Evolutionary conservation across 2,113 vertebrate species (phyloP), one percentile per base, ranked within the genome.

Genomic region (Anoplopoma fimbria): DNA sequence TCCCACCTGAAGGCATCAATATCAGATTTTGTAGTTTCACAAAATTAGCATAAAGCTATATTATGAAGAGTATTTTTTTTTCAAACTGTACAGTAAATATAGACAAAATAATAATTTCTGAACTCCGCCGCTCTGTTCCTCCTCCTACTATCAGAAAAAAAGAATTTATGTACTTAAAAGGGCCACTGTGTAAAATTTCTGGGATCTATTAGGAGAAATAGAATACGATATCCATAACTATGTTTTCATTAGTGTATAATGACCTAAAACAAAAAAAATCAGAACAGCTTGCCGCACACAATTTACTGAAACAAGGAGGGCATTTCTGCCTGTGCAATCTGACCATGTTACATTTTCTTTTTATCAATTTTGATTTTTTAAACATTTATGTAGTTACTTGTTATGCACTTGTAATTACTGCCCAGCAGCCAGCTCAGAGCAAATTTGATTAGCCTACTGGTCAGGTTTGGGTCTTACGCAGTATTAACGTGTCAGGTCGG

Each of bases 271-370:
- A n/a, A n/a, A n/a, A n/a, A n/a, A n/a, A n/a, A n/a, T n/a, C n/a
- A n/a, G n/a, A n/a, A 27, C 27, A 29, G 7, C 42, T 10, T 0
- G 3, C 4, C 4, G 6, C 23, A 61, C 6, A 62, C 55, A 53
- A 68, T 82, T 25, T 25, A 23, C 65, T 38, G 5, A 5, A 73
- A 51, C 29, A 42, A 33, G 29, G 53, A 60, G 57, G 29, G 12
- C 55, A 21, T 25, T 79, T 36, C 65, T 49, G 47, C 60, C 60
- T 62, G 70, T 19, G 12, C 29, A 63, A 79, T 49, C 71, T 76
- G 61, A 74, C 61, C 17, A 8, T n/a, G 17, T 17, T 23, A 12
- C 29, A 10, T 31, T 3, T 40, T 23, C 34, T 47, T 33, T n/a
- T 33, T 27, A 60, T 25, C 1, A 25, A 23, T 47, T 6, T 47